Evolutionary conservation across 2,113 vertebrate species (phyloP).

Genomic region (Rhynchomys soricoides): DNA sequence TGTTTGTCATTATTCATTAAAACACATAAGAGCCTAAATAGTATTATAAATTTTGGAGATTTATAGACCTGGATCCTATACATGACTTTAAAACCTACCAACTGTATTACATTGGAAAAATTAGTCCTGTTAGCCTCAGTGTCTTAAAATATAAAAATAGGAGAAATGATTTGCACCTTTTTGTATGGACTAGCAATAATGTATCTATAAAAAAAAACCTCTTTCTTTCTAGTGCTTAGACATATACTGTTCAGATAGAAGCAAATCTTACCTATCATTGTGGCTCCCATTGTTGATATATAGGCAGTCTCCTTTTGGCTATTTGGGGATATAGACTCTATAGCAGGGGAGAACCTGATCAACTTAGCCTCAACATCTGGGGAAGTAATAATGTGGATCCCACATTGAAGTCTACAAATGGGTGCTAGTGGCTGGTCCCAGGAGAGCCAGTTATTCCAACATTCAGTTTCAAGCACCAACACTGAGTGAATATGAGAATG

Average conservation of each 20-base stretch:
- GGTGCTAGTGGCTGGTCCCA: background rate
- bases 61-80: background rate
- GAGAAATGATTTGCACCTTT: background rate
- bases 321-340: background rate
- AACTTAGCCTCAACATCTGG: background rate
- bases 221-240: background rate
- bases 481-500: background rate
- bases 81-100: background rate
- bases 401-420: background rate
- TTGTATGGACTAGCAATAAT: background rate
- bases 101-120: background rate
- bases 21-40: constrained; percentile 3
- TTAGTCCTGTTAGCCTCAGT: background rate
- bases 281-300: background rate
- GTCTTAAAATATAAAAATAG: background rate
- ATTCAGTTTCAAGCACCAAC: background rate
- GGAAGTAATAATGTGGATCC: background rate
- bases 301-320: constrained; percentile 7
- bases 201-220: background rate
- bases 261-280: background rate
- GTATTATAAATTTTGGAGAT: constrained; percentile 6
- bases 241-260: background rate
- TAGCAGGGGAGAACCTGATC: background rate
- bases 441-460: background rate
- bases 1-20: constrained; percentile 6